Evolutionary conservation across 2,797 vertebrate genomes (phyloP).

Genomic region (Poecilia gillii): DNA sequence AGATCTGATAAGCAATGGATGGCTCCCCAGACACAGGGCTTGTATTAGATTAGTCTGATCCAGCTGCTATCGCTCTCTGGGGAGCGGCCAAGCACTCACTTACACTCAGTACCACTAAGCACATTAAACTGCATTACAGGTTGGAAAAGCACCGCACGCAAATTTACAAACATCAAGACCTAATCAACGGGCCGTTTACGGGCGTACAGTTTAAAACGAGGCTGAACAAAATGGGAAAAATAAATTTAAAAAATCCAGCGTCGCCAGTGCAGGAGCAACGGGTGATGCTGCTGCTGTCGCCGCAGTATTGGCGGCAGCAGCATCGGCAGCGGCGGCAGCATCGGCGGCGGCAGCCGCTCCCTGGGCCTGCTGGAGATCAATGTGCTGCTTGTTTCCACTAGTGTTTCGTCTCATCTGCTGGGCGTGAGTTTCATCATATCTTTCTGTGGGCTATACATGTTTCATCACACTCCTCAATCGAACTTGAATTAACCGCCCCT

Average conservation of each 20-base stretch:
- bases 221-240: conserved; percentile 34
- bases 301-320: background rate
- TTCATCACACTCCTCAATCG: conserved; percentile 56
- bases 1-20: conserved; percentile 80
- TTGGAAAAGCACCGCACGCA: conserved; percentile 64
- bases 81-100: conserved; percentile 77
- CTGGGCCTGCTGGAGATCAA: conserved; percentile 38
- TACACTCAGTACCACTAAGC: conserved; percentile 77
- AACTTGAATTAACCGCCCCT: conserved; percentile 61
- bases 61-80: conserved; percentile 80
- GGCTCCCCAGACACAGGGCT: conserved; percentile 74
- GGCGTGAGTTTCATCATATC: conserved; percentile 51
- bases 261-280: conserved; percentile 32
- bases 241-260: conserved; percentile 39
- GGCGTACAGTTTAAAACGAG: conserved; percentile 43
- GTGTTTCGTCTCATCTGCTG: conserved; percentile 53
- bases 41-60: conserved; percentile 82
- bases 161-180: conserved; percentile 73
- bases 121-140: conserved; percentile 76
- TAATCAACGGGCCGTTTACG: conserved; percentile 77
- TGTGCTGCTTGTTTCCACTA: conserved; percentile 45
- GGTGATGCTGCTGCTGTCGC: conserved; percentile 1
- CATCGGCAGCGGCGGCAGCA: background rate
- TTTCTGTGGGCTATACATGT: conserved; percentile 41
- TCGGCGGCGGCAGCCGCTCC: conserved; percentile 6